Conservation (phyloP, 2,113 vertebrate species). For the Pantherophis guttatus region DNA sequence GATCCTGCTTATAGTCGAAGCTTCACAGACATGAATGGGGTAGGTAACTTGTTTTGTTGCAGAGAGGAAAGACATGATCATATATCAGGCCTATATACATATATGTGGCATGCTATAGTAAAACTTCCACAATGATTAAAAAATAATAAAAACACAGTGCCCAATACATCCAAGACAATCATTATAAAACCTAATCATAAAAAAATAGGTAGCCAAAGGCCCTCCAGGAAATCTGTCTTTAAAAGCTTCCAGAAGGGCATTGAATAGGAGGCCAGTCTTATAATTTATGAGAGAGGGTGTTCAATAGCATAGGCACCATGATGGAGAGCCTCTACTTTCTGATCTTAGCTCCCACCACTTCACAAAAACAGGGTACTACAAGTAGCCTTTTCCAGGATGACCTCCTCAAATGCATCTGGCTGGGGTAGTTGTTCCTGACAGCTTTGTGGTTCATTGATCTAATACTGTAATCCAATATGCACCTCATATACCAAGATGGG, state of each 20-base stretch:
- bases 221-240: background rate
- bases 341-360: background rate
- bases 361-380: background rate
- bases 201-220: background rate
- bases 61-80: background rate
- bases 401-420: background rate
- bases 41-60: background rate
- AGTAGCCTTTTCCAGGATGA: background rate
- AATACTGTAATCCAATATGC: background rate
- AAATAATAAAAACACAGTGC: background rate
- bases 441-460: background rate
- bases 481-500: background rate
- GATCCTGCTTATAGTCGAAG: background rate
- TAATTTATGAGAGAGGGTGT: background rate
- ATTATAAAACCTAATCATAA: background rate
- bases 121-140: background rate
- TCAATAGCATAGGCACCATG: background rate
- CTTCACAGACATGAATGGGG: background rate
- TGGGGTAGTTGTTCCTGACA: background rate
- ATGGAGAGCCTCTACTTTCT: background rate
- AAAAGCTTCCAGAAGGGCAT: background rate
- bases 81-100: background rate
- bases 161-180: background rate
- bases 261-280: background rate
- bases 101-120: background rate